phyloP scores from a whole-genome alignment of 1,140 invertebrate species.

The Lerema accius region DNA sequence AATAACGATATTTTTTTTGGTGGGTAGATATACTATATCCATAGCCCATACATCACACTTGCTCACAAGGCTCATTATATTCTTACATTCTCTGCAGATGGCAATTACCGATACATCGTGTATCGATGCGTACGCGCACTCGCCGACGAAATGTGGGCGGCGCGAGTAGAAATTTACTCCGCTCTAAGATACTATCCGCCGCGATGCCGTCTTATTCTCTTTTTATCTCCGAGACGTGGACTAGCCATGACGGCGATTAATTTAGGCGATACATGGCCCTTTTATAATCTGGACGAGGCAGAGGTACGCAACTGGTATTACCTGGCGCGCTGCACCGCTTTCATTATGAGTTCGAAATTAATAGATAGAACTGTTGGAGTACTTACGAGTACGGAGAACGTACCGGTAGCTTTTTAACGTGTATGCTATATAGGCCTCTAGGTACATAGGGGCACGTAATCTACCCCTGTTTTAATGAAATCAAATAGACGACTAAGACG shows the following conservation, averaged over 20 bases:
- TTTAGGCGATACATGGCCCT: slow-evolving; percentile 36
- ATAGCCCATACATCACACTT: slow-evolving; percentile 43
- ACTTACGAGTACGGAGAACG: too few species aligned
- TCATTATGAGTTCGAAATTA: slow-evolving; percentile 7
- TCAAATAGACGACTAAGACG: too few species aligned
- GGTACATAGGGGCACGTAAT: too few species aligned
- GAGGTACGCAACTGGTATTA: slow-evolving; percentile 28
- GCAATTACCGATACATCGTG: slow-evolving; percentile 58
- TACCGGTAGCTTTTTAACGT: too few species aligned
- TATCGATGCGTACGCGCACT: slow-evolving; percentile 37
- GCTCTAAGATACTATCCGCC: slow-evolving; percentile 47
- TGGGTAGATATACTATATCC: too few species aligned
- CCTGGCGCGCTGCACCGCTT: background rate
- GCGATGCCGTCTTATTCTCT: slow-evolving; percentile 35
- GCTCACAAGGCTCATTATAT: slow-evolving; percentile 43
- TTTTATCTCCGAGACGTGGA: slow-evolving; percentile 12
- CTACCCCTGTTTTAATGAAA: too few species aligned
- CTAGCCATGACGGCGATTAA: slow-evolving; percentile 45
- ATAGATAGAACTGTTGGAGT: background rate
- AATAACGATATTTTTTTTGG: too few species aligned
- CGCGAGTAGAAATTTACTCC: slow-evolving; percentile 48
- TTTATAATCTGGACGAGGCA: slow-evolving; percentile 22
- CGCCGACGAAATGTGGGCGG: slow-evolving; percentile 57
- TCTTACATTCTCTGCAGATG: slow-evolving; percentile 54
- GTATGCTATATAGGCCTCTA: too few species aligned